Evolutionary conservation across 53 echinoderm and acorn worm species (phyloP).

Genomic region (Crossaster papposus): DNA sequence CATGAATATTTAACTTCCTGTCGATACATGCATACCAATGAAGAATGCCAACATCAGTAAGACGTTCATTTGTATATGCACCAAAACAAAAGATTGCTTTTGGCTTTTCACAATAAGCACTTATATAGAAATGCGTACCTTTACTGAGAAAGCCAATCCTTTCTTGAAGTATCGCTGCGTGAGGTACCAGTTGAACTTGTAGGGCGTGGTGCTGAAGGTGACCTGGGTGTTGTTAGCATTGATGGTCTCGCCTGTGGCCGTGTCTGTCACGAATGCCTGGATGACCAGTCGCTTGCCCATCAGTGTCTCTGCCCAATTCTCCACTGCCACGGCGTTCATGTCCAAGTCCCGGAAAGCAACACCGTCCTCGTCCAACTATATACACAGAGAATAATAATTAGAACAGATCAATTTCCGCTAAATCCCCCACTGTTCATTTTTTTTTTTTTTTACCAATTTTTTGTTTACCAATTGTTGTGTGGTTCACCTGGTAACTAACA

Average conservation of each 20-base stretch:
- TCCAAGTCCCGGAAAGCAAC: background rate
- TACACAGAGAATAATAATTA: background rate
- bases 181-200: conserved; percentile 72
- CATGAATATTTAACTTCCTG: too few species aligned
- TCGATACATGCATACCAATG: background rate
- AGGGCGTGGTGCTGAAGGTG: conserved; percentile 71
- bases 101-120: background rate
- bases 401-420: background rate
- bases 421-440: too few species aligned
- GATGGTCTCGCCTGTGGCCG: conserved; percentile 67
- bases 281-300: conserved; percentile 72
- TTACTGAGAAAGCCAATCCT: conserved; percentile 77
- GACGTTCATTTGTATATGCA: too few species aligned
- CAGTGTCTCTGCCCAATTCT: background rate
- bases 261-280: conserved; percentile 71
- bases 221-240: conserved; percentile 65
- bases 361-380: background rate
- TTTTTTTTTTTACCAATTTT: too few species aligned
- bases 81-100: too few species aligned
- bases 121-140: conserved; percentile 57
- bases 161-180: conserved; percentile 77
- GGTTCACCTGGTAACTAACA: too few species aligned
- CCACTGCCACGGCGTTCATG: background rate
- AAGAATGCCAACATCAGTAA: too few species aligned
- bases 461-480: too few species aligned